Percentiles rank a stretch among this genome's conserved stretches.
phyloP scores from a whole-genome alignment of 92 coral and sea anemone species.

The Zoanthus sansibaricus region DNA sequence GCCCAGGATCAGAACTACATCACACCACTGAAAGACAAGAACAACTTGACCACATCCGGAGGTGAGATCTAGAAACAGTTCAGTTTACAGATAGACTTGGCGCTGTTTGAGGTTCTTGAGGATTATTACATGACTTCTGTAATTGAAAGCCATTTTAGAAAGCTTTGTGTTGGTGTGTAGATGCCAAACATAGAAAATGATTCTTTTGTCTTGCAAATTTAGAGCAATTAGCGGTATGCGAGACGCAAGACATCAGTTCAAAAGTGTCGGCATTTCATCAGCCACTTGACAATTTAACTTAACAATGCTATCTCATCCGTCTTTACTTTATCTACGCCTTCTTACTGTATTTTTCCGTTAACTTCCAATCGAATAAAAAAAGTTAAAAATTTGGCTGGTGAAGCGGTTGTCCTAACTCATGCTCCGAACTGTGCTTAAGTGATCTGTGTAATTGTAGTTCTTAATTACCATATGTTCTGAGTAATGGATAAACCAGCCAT shows the following conservation, averaged over 20 bases:
- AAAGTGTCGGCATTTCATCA: background rate
- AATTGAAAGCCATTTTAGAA: conserved; percentile 10
- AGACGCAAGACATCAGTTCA: conserved; percentile 15
- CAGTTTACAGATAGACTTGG: background rate
- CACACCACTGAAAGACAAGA: conserved; percentile 36
- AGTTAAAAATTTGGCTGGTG: background rate
- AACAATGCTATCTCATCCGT: background rate
- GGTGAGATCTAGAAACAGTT: conserved; percentile 7
- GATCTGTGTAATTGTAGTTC: conserved; percentile 13
- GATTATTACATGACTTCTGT: background rate
- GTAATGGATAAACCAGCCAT: background rate
- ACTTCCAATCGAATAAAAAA: conserved; percentile 3
- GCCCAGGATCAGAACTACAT: conserved; percentile 36
- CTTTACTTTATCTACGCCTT: background rate
- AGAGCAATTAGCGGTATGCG: conserved; percentile 35
- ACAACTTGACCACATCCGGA: conserved; percentile 47
- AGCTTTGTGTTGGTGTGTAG: conserved; percentile 9
- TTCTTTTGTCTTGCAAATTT: conserved; percentile 43
- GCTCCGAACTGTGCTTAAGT: conserved; percentile 13
- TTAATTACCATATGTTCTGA: background rate
- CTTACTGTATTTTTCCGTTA: background rate
- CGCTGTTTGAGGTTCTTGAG: background rate
- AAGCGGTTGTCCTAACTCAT: background rate
- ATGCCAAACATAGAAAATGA: conserved; percentile 27
- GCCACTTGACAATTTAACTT: conserved; percentile 22